Percentiles rank a stretch among this genome's conserved stretches.
Conservation (phyloP, 2,797 vertebrate genomes). For the Hippoglossus hippoglossus region DNA sequence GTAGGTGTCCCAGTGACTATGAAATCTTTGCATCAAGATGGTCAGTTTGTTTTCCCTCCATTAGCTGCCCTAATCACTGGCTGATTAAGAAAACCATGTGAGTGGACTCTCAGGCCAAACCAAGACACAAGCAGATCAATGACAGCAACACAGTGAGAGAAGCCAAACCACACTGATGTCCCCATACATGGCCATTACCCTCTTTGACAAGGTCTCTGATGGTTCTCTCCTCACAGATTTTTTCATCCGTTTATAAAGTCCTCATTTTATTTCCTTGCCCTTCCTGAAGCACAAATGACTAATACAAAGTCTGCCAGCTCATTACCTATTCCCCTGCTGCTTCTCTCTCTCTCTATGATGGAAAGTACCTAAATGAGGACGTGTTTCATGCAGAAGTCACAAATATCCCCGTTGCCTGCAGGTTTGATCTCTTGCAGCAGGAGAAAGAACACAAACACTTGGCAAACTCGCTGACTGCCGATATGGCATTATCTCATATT, state of each 20-base stretch:
- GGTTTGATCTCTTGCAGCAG: constrained; percentile 40
- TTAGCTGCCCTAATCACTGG: constrained; percentile 44
- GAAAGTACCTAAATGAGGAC: constrained; percentile 46
- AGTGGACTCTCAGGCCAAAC: constrained; percentile 53
- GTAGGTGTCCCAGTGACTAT: background rate
- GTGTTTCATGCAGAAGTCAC: constrained; percentile 47
- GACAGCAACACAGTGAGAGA: constrained; percentile 32
- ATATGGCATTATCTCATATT: background rate
- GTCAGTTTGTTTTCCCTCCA: constrained; percentile 43
- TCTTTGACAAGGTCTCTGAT: constrained; percentile 23
- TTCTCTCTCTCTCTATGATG: constrained; percentile 30
- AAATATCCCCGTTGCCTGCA: constrained; percentile 21
- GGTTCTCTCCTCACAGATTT: constrained; percentile 43
- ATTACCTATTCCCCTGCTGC: constrained; percentile 51
- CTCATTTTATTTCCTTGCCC: constrained; percentile 49
- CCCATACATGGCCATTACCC: constrained; percentile 22
- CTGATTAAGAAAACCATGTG: constrained; percentile 60
- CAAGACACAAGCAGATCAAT: constrained; percentile 67
- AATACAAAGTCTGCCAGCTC: constrained; percentile 54
- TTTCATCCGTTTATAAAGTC: constrained; percentile 38
- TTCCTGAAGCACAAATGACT: constrained; percentile 43
- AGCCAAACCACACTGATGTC: constrained; percentile 34
- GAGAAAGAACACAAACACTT: constrained; percentile 10
- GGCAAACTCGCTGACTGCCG: background rate
- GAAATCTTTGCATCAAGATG: constrained; percentile 17